These are phyloP conservation scores for Perognathus longimembris DNA, from an alignment of 2,113 vertebrate species.

Conservation along the genomic window DNA sequence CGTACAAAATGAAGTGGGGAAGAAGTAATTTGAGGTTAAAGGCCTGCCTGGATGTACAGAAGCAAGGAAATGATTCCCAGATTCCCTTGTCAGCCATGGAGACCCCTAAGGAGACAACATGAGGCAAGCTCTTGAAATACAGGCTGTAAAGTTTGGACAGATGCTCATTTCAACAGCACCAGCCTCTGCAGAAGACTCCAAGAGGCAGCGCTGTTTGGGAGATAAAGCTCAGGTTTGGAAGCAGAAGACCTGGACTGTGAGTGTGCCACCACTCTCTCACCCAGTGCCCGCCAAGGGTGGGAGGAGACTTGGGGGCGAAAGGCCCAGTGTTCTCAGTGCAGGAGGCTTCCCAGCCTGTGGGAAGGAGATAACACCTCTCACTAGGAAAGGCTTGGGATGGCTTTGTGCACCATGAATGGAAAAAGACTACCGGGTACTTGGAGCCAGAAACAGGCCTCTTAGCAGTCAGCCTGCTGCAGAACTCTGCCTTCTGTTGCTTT, in stretches of 20 bases:
- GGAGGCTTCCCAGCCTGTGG: slow-evolving; percentile 48
- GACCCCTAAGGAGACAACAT: not conserved
- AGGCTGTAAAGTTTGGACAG: slow-evolving; percentile 37
- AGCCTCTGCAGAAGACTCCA: slow-evolving; percentile 68
- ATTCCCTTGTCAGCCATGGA: not conserved
- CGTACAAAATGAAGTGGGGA: not conserved
- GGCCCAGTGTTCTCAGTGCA: slow-evolving; percentile 25
- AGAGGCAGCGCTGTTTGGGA: slow-evolving; percentile 66
- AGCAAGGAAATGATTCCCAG: not conserved
- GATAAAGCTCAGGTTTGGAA: slow-evolving; percentile 78
- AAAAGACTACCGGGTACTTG: slow-evolving; percentile 4
- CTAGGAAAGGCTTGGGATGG: slow-evolving; percentile 61
- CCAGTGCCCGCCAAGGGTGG: slow-evolving; percentile 55
- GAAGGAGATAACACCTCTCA: slow-evolving; percentile 76
- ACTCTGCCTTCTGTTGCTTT: slow-evolving; percentile 3
- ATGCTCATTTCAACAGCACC: slow-evolving; percentile 9
- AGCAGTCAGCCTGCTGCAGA: slow-evolving; percentile 16
- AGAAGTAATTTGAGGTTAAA: not conserved
- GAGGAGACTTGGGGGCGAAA: not conserved
- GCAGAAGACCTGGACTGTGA: slow-evolving; percentile 36
- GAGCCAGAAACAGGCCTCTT: slow-evolving; percentile 54
- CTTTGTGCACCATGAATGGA: slow-evolving; percentile 64
- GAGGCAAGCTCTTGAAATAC: not conserved
- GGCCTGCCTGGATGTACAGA: not conserved
- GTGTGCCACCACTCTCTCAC: not conserved